A percentile compares a stretch with the other conserved stretches of the same genome.
phyloP scores from a whole-genome alignment of 2,113 vertebrate species.

The Neomonachus schauinslandi region DNA sequence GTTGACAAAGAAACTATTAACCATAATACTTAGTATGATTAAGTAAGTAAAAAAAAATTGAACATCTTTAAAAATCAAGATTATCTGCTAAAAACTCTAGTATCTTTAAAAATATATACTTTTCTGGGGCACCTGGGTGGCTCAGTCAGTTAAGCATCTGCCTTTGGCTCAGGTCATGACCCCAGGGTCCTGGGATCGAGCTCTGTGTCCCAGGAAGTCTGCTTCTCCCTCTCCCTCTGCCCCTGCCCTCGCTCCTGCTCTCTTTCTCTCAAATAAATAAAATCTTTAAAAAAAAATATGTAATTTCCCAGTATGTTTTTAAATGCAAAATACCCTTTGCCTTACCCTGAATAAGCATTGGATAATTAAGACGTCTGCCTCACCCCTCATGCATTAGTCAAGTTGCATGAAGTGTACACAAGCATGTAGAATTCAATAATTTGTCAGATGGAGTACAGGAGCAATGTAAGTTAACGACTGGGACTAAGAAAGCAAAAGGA shows the following conservation, averaged over 20 bases:
- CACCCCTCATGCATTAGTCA: background rate
- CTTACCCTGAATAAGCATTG: background rate
- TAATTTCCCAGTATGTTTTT: background rate
- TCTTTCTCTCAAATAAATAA: background rate
- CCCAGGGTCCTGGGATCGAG: background rate
- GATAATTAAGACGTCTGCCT: background rate
- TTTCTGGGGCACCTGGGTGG: background rate
- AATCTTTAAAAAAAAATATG: background rate
- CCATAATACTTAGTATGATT: too few relatives aligned
- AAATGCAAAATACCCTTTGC: background rate
- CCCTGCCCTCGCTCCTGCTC: background rate
- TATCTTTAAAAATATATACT: background rate
- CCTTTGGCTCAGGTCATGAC: background rate
- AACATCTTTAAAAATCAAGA: background rate
- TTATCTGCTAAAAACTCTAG: background rate
- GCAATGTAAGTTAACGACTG: background rate
- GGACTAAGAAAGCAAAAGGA: background rate
- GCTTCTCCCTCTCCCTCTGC: background rate
- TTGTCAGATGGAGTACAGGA: background rate
- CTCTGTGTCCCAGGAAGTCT: too few relatives aligned
- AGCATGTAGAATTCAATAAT: background rate
- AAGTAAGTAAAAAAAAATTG: background rate
- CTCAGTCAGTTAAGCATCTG: background rate
- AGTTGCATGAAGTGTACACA: background rate
- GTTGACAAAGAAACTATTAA: background rate